These are phyloP conservation scores for Mythimna vitellina DNA, from an alignment of 2,888 invertebrate genomes.

Conservation along the genomic window DNA sequence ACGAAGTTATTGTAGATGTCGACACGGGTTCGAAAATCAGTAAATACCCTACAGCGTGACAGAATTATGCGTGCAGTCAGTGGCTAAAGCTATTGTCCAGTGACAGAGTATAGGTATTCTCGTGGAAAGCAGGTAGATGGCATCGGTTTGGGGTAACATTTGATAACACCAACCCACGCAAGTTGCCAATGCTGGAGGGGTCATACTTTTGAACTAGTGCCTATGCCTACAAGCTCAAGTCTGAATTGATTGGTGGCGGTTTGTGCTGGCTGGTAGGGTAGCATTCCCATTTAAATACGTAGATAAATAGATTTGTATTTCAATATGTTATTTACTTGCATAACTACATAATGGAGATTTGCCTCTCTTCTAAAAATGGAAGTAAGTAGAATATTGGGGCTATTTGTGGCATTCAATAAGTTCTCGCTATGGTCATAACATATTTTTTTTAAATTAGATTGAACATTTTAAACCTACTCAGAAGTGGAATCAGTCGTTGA, in stretches of 20 bases:
- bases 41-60: no score
- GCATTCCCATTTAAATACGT: no score
- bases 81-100: neutral
- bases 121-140: neutral
- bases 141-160: neutral
- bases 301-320: no score
- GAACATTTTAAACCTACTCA: no score
- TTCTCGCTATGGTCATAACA: no score
- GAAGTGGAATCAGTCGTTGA: neutral
- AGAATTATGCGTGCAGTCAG: neutral
- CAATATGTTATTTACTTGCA: no score
- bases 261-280: no score
- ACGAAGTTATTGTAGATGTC: conserved; percentile 23
- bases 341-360: no score
- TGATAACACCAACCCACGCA: neutral
- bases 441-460: no score
- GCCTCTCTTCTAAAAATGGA: no score
- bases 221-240: neutral
- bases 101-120: neutral
- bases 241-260: neutral
- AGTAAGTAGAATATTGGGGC: no score
- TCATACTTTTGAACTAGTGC: neutral
- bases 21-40: neutral
- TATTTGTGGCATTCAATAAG: no score
- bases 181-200: neutral